Evolutionary conservation across 2,113 vertebrate species (phyloP), one percentile per base, ranked within the genome.

Genomic region (Desmodus rotundus): DNA sequence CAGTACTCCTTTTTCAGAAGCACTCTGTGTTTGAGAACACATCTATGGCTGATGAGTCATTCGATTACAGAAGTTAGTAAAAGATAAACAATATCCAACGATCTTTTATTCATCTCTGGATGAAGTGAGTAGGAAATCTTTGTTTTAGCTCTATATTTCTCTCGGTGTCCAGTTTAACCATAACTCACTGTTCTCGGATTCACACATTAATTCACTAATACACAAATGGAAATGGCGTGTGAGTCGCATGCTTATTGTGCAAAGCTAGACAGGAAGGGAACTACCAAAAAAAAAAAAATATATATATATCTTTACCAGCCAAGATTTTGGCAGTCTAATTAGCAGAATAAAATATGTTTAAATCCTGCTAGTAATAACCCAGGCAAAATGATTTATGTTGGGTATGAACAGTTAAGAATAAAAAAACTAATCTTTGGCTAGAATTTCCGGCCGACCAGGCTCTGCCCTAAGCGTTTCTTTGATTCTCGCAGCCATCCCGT

Each of bases 201-300:
- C 87, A 83, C 76, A 73, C 54, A 93, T 63, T 33, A 84, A 85
- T 89, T 92, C 54, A 70, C 45, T 76, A 83, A 94, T 45, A 94
- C 26, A 80, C 8, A 20, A 41, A 36, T 15, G 10, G 36, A 85
- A 85, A 74, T 3, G 83, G 84, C 92, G 54, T 72, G 19, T 26
- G n/a, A 28, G n/a, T 96, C 89, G 89, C 45, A n/a, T 41, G 45
- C 10, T 85, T 78, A 41, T n/a, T 43, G 19, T 33, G 16, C 16
- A 70, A 92, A 91, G 8, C 47, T 76, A 54, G n/a, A 87, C 76
- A 89, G 26, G 24, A n/a, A 80, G 16, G 38, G 13, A 33, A 5
- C 41, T 56, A 36, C 22, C 38, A 15, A 52, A 87, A 17, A 47
- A 68, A 76, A 77, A 38, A 0, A 0, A n/a, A n/a, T n/a, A n/a